Evolutionary conservation across 2,797 vertebrate species (phyloP), one percentile per base, ranked within the genome.

Genomic region (Pempheris klunzingeri): DNA sequence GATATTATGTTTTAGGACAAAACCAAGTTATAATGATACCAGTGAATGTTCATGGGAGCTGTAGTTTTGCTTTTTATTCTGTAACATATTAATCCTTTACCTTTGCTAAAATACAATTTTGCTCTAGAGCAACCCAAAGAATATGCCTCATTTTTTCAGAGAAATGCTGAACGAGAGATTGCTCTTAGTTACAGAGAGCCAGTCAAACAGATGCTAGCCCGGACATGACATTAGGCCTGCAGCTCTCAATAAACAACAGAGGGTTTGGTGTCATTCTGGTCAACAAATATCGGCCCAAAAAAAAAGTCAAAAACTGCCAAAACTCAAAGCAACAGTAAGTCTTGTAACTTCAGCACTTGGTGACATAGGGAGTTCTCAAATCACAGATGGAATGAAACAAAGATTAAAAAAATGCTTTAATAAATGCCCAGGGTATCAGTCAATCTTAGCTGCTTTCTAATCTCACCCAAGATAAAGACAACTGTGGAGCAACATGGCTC

Each of bases 401-500:
- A 39, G 18, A 7, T 24, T 30, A 18, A n/a, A 43, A 24, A 63
- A 32, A 32, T 32, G 46, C 13, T 67, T 15, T 46, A 14, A 54
- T 46, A 43, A 39, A 36, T 24, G 13, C 50, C 39, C 4, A n/a
- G 32, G 47, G 3, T 50, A 50, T 64, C 38, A 44, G 30, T 60
- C 5, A 73, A 59, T 72, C 38, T 44, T 26, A 3, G 62, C 34
- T 73, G 14, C 32, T 68, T 69, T 75, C 53, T 73, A 55, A 77
- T 82, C 49, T 61, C 53, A 77, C 39, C 44, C 28, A 49, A 55
- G 70, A 85, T 75, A 67, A 79, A 54, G 26, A 84, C 2, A n/a
- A 49, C 5, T 49, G 46, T 53, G 36, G 10, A 61, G 47, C 30
- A 70, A 43, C 41, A 46, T n/a, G 55, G 26, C 36, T 7, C 28